phyloP scores from a whole-genome alignment of 2,113 vertebrate genomes.

The Corapipo altera region DNA sequence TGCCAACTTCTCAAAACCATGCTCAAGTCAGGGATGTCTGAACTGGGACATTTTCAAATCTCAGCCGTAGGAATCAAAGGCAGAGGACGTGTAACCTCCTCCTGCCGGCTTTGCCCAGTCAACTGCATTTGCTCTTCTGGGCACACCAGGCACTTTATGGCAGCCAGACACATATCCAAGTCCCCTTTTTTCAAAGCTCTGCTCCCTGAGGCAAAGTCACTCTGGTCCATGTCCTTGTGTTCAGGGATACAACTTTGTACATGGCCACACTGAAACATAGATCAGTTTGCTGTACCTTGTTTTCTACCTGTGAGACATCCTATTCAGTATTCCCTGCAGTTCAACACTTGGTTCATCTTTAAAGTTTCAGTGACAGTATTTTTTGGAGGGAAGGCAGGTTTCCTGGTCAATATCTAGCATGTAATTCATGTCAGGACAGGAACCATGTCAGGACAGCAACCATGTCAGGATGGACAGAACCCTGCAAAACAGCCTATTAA shows the following conservation, averaged over 20 bases:
- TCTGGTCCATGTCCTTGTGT: not conserved
- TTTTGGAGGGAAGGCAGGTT: not conserved
- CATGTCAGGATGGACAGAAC: not conserved
- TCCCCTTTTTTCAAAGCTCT: not conserved
- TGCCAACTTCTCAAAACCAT: not conserved
- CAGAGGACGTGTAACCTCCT: accelerated
- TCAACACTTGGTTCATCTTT: not conserved
- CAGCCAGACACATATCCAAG: not conserved
- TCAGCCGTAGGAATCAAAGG: not conserved
- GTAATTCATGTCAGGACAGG: not conserved
- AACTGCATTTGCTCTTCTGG: not conserved
- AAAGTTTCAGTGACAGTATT: not conserved
- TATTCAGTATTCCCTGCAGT: not conserved
- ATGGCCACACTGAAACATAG: not conserved
- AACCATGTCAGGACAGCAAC: not conserved
- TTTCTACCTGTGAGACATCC: not conserved
- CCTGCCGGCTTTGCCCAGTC: not conserved
- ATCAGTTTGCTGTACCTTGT: not conserved
- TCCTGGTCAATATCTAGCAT: not conserved
- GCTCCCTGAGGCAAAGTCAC: not conserved
- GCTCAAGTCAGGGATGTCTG: not conserved
- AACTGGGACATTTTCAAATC: not conserved
- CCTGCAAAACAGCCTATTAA: not conserved
- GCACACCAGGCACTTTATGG: not conserved
- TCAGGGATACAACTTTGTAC: not conserved